A percentile compares a stretch with the other conserved stretches of the same genome.
Evolutionary conservation across 2,797 vertebrate species (phyloP).

Genomic region (Pterois miles): DNA sequence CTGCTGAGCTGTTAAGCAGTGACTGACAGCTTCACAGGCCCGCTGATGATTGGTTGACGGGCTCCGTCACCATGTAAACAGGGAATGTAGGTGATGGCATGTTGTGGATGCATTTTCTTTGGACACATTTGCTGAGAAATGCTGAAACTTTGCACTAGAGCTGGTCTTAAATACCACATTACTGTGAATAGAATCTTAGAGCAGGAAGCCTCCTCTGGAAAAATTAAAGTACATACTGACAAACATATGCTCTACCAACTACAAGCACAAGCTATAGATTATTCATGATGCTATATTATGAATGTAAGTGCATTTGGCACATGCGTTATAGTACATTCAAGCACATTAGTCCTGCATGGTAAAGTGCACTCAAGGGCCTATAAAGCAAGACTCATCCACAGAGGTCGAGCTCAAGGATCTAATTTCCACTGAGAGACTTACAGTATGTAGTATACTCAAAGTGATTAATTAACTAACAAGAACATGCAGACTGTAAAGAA

Average conservation of each 20-base stretch:
- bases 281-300: conserved; percentile 44
- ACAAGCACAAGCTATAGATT: conserved; percentile 47
- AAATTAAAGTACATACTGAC: not conserved
- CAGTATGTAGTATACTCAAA: not conserved
- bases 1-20: not conserved
- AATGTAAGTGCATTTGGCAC: conserved; percentile 36
- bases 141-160: not conserved
- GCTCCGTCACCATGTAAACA: not conserved
- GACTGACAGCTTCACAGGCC: conserved; percentile 2
- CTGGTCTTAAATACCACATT: not conserved
- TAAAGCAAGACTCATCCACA: conserved; percentile 3
- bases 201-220: not conserved
- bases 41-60: not conserved
- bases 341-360: conserved; percentile 31
- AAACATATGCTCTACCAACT: conserved; percentile 31
- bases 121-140: not conserved
- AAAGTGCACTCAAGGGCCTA: not conserved
- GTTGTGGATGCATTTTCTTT: not conserved
- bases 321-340: conserved; percentile 15
- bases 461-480: conserved; percentile 7
- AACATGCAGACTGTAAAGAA: not conserved
- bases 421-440: conserved; percentile 11
- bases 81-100: not conserved
- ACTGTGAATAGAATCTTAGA: not conserved
- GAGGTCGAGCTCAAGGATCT: not conserved